These are phyloP conservation scores for Tinamus major DNA, from an alignment of 2,797 vertebrate species.

Conservation along the genomic window DNA sequence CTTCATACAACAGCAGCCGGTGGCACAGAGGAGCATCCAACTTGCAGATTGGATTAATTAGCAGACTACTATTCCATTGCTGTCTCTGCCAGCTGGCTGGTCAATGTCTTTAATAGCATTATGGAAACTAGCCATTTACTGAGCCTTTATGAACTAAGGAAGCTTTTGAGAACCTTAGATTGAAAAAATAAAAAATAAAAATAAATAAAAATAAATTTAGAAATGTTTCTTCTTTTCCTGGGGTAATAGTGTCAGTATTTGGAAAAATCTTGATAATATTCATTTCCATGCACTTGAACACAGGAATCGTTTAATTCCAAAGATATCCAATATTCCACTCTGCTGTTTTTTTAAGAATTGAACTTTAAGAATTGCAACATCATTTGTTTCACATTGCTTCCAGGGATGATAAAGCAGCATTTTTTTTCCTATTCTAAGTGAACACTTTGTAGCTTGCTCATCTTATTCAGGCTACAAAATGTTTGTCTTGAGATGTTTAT, in stretches of 20 bases:
- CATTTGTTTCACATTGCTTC: not conserved
- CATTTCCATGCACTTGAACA: not conserved
- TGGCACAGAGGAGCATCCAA: not conserved
- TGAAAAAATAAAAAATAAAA: not conserved
- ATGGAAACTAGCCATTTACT: not conserved
- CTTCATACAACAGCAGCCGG: not conserved
- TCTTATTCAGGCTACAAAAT: slow-evolving; percentile 62
- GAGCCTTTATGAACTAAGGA: not conserved
- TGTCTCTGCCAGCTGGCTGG: not conserved
- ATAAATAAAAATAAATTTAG: not conserved
- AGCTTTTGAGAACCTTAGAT: not conserved
- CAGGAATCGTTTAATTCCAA: not conserved
- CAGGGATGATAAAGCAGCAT: not conserved
- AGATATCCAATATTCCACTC: not conserved
- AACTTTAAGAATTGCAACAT: not conserved
- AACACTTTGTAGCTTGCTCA: slow-evolving; percentile 48
- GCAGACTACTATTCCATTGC: not conserved
- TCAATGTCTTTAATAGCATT: not conserved
- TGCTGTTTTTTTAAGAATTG: not conserved
- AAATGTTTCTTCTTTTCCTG: not conserved
- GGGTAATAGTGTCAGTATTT: not conserved
- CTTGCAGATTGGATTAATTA: not conserved
- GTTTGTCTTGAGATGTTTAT: slow-evolving; percentile 64
- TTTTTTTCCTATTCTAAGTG: not conserved
- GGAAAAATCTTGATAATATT: not conserved